Conservation (phyloP, 2,888 invertebrate genomes). For the Nowickia ferox region DNA sequence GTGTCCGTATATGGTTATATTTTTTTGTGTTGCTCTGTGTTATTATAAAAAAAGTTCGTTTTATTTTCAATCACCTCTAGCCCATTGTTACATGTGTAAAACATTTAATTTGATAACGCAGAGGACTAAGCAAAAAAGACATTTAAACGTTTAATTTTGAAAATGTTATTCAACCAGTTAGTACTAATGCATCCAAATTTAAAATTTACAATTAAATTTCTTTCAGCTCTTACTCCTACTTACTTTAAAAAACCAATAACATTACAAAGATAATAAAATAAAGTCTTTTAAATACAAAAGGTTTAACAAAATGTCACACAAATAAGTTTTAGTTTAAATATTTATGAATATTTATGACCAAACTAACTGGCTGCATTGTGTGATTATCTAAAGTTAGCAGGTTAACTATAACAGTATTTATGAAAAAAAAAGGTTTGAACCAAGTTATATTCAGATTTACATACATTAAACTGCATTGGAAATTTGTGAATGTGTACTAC, state of each 20-base stretch:
- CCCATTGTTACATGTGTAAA: slow-evolving; percentile 41
- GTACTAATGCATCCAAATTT: slow-evolving; percentile 15
- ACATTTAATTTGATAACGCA: slow-evolving; percentile 51
- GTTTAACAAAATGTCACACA: background rate
- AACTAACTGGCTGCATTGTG: background rate
- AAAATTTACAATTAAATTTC: background rate
- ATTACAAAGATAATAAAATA: no score
- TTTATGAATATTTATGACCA: no score
- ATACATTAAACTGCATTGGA: background rate
- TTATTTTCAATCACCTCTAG: slow-evolving; percentile 8
- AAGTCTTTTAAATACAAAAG: background rate
- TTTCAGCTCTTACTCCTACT: background rate
- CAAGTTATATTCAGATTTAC: no score
- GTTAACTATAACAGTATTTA: background rate
- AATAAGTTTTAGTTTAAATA: background rate
- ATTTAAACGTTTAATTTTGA: slow-evolving; percentile 41
- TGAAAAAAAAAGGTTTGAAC: background rate
- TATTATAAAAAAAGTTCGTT: slow-evolving; percentile 15
- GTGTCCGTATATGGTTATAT: no score
- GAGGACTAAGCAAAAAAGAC: background rate
- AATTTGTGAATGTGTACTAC: background rate
- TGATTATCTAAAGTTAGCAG: background rate
- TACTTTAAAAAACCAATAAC: no score
- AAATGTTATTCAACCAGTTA: slow-evolving; percentile 53
- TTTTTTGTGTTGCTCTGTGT: no score